Evolutionary conservation across 2,797 vertebrate genomes (phyloP).

Genomic region (Neosilurus hyrtlii): DNA sequence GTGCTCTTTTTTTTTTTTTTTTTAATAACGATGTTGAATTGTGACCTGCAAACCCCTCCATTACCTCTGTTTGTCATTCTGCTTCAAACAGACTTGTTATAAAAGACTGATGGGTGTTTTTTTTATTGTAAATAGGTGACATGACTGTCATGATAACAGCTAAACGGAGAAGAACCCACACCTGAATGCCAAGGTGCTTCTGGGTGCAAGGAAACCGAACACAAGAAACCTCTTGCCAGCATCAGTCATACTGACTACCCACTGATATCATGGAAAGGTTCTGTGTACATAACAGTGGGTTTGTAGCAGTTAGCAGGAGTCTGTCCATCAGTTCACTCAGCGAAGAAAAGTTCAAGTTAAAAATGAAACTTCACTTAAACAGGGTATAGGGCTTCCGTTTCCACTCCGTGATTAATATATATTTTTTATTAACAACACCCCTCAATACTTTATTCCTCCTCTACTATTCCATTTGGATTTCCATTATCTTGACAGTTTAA

Average conservation of each 20-base stretch:
- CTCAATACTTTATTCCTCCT: background rate
- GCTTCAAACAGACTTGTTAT: constrained; percentile 8
- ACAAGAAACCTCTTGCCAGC: background rate
- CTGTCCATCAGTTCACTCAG: background rate
- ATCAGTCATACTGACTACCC: background rate
- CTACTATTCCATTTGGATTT: background rate
- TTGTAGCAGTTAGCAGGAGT: background rate
- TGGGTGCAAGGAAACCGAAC: background rate
- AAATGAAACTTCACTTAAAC: background rate
- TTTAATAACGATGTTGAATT: background rate
- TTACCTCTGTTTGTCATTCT: constrained; percentile 6
- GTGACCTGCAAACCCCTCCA: constrained; percentile 30
- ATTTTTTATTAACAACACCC: background rate
- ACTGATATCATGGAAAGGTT: background rate
- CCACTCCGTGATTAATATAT: background rate
- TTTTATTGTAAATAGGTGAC: constrained; percentile 17
- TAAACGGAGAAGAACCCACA: constrained; percentile 24
- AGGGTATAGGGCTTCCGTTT: background rate
- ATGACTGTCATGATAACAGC: constrained; percentile 26
- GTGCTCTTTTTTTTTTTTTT: background rate
- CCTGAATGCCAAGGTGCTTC: background rate
- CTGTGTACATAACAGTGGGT: background rate
- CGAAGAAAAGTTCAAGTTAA: background rate
- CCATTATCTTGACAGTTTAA: background rate
- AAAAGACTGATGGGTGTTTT: constrained; percentile 18